Base-by-base conservation (phyloP, 2,113 vertebrate species). In the Eublepharis macularius region DNA sequence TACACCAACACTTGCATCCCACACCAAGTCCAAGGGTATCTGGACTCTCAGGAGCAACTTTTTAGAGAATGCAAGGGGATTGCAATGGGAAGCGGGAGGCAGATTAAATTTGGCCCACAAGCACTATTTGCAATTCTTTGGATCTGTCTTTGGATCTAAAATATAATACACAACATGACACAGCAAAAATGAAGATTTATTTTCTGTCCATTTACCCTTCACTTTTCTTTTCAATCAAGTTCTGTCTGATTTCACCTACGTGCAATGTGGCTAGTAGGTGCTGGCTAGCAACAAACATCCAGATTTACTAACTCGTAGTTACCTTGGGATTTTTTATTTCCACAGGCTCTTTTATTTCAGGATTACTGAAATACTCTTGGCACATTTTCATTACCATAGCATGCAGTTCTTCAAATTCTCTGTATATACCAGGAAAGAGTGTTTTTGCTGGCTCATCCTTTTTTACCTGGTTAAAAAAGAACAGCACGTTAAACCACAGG, bases 391-490 rank as follows among this genome's bases (percentile, higher is more conserved):
- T 97, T 77, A 99, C 97, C 91, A 97, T 96, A 57, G 89, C 91
- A 88, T 99, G 98, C 81, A 99, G 91, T 75, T 97, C 96, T 95
- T 99, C 98, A 86, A 99, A 99, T 90, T 99, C 98, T 34, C 93
- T 96, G 77, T 99, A 99, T 6, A 99, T 96, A 60, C 98, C 97
- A 49, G 98, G 97, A 91, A 99, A 99, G 51, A 93, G 93, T 51
- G 97, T 95, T 87, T 95, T 96, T 51, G 94, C 90, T 0, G 93
- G 92, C 63, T 94, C 93, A 1, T 95, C 94, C 9, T 96, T 97
- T 89, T 97, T 97, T 84, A 98, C 98, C 99, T 99, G 89, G 1
- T 84, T 82, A 84, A 60, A 87, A 92, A 34, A 80, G 69, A 34
- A 43, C 54, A 19, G 57, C 3, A 80, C 85, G 45, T 45, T 66